phyloP scores from a whole-genome alignment of 1,140 invertebrate genomes.

The Cyrtorhinus lividipennis region DNA sequence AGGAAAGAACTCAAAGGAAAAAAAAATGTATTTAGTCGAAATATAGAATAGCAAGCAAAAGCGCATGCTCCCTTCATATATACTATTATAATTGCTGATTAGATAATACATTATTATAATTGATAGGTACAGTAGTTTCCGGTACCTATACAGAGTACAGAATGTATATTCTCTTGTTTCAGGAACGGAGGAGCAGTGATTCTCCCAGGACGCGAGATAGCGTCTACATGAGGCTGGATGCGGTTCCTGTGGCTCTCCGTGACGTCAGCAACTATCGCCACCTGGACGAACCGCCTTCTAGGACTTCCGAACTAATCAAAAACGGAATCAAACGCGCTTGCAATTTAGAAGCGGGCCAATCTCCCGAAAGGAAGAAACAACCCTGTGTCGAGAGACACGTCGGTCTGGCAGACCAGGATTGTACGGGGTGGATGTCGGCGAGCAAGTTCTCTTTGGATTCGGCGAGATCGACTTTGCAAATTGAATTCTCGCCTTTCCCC shows the following conservation, averaged over 20 bases:
- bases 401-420: background rate
- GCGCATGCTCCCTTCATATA: too few species aligned
- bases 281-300: constrained; percentile 13
- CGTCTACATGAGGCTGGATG: constrained; percentile 27
- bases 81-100: too few species aligned
- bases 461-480: constrained; percentile 20
- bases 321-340: too few species aligned
- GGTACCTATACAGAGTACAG: too few species aligned
- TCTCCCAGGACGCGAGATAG: constrained; percentile 17
- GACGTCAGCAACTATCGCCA: constrained; percentile 27
- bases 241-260: constrained; percentile 25
- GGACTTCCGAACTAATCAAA: background rate
- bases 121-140: too few species aligned
- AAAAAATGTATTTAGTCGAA: too few species aligned
- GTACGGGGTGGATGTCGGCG: constrained; percentile 5
- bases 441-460: constrained; percentile 14
- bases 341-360: background rate
- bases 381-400: constrained; percentile 19
- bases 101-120: too few species aligned
- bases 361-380: constrained; percentile 21
- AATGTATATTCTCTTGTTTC: too few species aligned
- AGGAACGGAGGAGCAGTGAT: constrained; percentile 1
- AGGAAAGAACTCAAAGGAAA: too few species aligned
- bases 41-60: too few species aligned
- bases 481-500: constrained; percentile 26